phyloP scores from a whole-genome alignment of 2,888 invertebrate species.

The Cryptocephalus primarius region DNA sequence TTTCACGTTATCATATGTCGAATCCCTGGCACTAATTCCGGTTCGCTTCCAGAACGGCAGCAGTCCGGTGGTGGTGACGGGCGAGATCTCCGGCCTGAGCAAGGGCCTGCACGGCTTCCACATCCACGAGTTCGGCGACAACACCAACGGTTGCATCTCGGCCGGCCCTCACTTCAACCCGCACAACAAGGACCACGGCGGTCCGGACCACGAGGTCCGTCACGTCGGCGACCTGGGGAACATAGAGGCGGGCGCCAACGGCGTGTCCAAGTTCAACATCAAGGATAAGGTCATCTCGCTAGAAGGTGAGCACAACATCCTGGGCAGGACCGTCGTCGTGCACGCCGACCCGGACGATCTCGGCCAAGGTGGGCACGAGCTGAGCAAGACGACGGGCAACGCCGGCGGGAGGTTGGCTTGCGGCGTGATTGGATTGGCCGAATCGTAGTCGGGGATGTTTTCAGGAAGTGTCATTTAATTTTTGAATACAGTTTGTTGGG shows the following conservation, averaged over 20 bases:
- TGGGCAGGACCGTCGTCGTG: constrained; percentile 80
- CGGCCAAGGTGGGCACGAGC: constrained; percentile 84
- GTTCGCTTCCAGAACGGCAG: constrained; percentile 30
- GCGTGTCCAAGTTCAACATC: constrained; percentile 55
- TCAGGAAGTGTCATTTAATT: neutral
- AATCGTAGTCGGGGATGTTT: constrained; percentile 24
- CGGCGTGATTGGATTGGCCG: constrained; percentile 72
- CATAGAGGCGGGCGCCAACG: constrained; percentile 51
- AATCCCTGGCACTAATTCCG: neutral
- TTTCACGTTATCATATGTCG: neutral
- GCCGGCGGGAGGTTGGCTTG: constrained; percentile 86
- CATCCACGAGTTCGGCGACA: constrained; percentile 93
- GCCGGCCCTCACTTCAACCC: constrained; percentile 95
- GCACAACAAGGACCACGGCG: constrained; percentile 67
- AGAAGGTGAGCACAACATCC: constrained; percentile 59
- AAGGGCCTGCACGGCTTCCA: constrained; percentile 85
- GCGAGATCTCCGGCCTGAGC: constrained; percentile 67
- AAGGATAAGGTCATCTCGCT: constrained; percentile 54
- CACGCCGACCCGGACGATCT: constrained; percentile 91
- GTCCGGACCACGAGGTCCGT: constrained; percentile 57
- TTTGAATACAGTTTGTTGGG: too few species aligned
- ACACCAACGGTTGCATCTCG: constrained; percentile 90
- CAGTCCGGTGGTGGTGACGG: constrained; percentile 67
- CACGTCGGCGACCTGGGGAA: constrained; percentile 80
- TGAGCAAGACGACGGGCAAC: constrained; percentile 89